Evolutionary conservation across 2,113 vertebrate genomes (phyloP).

Genomic region (Hemichromis elongatus): DNA sequence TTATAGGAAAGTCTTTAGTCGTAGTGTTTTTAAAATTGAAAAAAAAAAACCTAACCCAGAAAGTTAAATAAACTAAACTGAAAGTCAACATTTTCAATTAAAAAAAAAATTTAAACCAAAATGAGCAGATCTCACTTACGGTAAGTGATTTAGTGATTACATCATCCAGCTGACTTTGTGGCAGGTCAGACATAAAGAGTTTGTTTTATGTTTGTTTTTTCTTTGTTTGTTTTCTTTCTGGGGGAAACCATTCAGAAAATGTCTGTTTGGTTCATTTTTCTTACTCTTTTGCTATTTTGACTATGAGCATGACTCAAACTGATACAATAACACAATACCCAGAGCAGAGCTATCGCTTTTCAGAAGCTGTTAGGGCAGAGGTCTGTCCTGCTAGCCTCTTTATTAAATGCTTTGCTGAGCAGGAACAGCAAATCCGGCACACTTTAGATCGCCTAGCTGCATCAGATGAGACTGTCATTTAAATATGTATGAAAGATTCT

Average conservation of each 20-base stretch:
- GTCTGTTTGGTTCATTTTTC: neutral
- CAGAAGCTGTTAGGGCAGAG: neutral
- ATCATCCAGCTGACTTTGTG: neutral
- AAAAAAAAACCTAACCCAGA: no score
- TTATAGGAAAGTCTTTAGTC: neutral
- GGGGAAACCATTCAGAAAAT: neutral
- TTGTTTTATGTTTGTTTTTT: neutral
- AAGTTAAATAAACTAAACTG: no score
- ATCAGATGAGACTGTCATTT: neutral
- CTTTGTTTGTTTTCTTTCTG: neutral
- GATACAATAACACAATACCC: neutral
- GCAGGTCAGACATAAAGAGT: neutral
- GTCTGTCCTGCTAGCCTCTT: neutral
- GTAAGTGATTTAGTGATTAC: neutral
- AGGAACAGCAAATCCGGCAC: neutral
- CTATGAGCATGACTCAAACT: neutral
- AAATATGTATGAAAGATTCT: conserved; percentile 2
- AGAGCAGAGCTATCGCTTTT: neutral
- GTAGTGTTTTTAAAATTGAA: no score
- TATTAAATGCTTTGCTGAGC: neutral
- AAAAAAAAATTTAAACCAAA: neutral
- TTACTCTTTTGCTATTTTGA: neutral
- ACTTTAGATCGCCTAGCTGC: neutral
- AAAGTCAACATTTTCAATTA: no score
- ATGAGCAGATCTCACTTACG: neutral